A percentile compares a stretch with the other conserved stretches of the same genome.
Evolutionary conservation across 2,797 vertebrate genomes (phyloP).

Genomic region (Danio kyathit): DNA sequence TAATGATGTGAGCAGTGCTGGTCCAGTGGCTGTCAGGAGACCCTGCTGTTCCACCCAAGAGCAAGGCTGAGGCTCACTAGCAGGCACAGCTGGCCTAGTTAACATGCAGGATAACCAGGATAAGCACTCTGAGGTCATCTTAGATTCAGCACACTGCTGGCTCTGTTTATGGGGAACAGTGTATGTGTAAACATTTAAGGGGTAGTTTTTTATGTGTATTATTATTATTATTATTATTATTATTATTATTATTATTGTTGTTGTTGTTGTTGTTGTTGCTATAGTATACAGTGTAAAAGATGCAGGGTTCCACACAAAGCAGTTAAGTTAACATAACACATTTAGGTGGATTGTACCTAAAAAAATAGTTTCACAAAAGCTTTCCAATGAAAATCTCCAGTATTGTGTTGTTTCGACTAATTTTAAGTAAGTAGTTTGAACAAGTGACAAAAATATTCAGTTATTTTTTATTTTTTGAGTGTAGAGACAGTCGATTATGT

Average conservation of each 20-base stretch:
- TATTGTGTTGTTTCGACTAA: no score
- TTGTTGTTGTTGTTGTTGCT: no score
- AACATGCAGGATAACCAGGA: constrained; percentile 73
- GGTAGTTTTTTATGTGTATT: neutral
- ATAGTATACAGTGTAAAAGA: no score
- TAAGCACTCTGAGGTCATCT: constrained; percentile 69
- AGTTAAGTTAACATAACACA: no score
- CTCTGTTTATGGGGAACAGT: constrained; percentile 23
- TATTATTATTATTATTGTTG: neutral
- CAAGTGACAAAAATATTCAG: no score
- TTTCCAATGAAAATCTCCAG: no score
- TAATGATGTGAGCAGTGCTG: constrained; percentile 72
- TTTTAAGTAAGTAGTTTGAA: no score
- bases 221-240: neutral
- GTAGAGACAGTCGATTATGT: no score
- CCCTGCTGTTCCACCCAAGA: constrained; percentile 62
- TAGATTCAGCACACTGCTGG: constrained; percentile 35
- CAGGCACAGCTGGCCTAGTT: constrained; percentile 76
- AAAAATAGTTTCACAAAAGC: no score
- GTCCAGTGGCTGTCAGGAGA: constrained; percentile 60
- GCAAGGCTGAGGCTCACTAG: constrained; percentile 65
- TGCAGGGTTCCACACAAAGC: no score
- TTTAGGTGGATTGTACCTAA: no score
- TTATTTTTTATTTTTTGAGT: no score
- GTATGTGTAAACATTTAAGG: neutral